Base-by-base conservation (phyloP, 2,113 vertebrate species). In the Boulengeromyrus knoepffleri region DNA sequence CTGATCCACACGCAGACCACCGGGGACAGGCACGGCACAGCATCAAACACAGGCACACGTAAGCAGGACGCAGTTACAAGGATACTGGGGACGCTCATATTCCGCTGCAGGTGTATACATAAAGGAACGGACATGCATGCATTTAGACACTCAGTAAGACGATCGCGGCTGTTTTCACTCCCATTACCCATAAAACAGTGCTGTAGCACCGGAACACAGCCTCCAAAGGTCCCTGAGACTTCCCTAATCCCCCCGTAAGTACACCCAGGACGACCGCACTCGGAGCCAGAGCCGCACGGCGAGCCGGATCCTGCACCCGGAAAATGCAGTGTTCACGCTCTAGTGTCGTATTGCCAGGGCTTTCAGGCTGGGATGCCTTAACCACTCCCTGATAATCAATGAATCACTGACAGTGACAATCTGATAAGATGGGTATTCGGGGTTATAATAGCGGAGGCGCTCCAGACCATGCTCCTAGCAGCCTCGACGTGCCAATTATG, bases 11-110 rank as follows among this genome's bases (percentile, higher is more conserved):
- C 7, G 66, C 66, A 74, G 66, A 31, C 12, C 74, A 80, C 31
- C 36, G 17, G 74, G 27, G 13, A 42, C 36, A 39, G 74, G 17
- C 36, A 80, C 6, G 3, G n/a, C 12, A 74, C n/a, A 36, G 66
- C 3, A 13, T 89, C 92, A 93, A 90, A 91, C 56, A 90, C 90
- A 90, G 90, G 89, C 27, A 89, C 90, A 47, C 83, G 21, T 42
- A 84, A 21, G 17, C 83, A 91, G 85, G 91, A 92, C 89, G 91
- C 90, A 90, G 19, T 5, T 21, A 53, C 85, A 36, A 15, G 50
- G n/a, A n/a, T 19, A 3, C 19, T 1, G 31, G 70, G 70, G 36
- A 19, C 36, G 70, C 36, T 3, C 31, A 77, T 12, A 80, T 42
- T 15, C 74, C 5, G 74, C 74, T 2, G 24, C 84, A 13, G 45